phyloP scores from a whole-genome alignment of 1,140 invertebrate species.

The Leptinotarsa texana region DNA sequence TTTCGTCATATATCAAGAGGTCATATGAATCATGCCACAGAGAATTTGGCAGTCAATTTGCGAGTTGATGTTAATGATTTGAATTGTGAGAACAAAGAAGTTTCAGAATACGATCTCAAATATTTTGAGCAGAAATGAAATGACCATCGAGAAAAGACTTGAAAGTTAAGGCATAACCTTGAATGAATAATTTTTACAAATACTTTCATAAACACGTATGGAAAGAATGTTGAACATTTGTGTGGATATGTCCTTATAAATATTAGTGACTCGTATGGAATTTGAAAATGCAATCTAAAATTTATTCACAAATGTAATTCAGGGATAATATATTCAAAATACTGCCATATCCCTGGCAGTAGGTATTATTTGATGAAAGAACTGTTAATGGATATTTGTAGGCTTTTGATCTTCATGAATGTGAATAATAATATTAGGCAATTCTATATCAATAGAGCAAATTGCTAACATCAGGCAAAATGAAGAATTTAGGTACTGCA shows the following conservation, averaged over 20 bases:
- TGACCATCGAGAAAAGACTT: not conserved
- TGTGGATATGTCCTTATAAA: not conserved
- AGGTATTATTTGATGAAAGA: too few species aligned
- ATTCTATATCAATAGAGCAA: too few species aligned
- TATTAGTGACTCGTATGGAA: not conserved
- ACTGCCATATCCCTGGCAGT: too few species aligned
- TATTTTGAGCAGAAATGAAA: too few species aligned
- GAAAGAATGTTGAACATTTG: not conserved
- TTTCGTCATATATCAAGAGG: not conserved
- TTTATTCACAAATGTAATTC: too few species aligned
- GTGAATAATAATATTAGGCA: too few species aligned
- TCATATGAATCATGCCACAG: not conserved
- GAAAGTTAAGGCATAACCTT: not conserved
- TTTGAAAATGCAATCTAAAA: not conserved
- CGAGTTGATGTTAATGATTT: not conserved
- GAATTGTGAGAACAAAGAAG: not conserved
- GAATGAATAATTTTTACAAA: not conserved
- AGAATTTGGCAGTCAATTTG: constrained; percentile 5
- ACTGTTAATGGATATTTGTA: too few species aligned
- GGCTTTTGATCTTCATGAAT: too few species aligned
- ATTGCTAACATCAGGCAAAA: too few species aligned
- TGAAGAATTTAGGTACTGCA: too few species aligned
- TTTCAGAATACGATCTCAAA: not conserved
- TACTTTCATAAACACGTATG: not conserved
- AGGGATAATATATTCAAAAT: too few species aligned